Conservation (phyloP, 2,888 invertebrate species). For the Drosophila hamatofila region DNA sequence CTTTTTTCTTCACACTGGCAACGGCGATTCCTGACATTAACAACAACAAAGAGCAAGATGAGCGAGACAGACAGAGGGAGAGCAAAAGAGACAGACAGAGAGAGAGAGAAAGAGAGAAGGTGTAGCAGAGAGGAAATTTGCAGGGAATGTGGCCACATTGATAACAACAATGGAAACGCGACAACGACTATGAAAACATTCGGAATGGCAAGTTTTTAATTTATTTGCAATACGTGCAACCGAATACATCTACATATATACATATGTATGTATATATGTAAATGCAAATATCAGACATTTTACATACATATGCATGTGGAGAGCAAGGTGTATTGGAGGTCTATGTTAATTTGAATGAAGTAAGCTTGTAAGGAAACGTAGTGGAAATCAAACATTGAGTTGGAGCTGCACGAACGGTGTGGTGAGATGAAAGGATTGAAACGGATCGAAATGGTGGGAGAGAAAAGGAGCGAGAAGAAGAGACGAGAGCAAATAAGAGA, state of each 20-base stretch:
- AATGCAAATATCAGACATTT: too few relatives aligned
- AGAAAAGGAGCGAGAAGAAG: too few relatives aligned
- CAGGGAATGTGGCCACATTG: slow-evolving; percentile 41
- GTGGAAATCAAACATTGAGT: neutral
- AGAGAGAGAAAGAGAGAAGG: neutral
- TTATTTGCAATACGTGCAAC: slow-evolving; percentile 18
- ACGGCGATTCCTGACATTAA: slow-evolving; percentile 40
- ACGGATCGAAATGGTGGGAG: neutral
- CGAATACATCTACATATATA: neutral
- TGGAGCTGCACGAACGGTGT: neutral
- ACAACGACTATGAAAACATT: slow-evolving; percentile 52
- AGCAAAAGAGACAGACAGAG: neutral
- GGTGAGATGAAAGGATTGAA: neutral
- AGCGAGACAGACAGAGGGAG: neutral
- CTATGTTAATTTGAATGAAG: too few relatives aligned
- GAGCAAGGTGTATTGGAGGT: neutral
- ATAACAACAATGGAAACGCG: slow-evolving; percentile 52
- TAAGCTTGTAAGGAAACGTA: neutral
- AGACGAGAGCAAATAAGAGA: too few relatives aligned
- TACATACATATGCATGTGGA: too few relatives aligned
- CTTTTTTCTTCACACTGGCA: slow-evolving; percentile 59
- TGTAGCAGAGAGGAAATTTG: slow-evolving; percentile 13
- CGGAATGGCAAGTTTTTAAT: slow-evolving; percentile 43
- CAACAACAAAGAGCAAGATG: slow-evolving; percentile 25
- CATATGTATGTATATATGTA: neutral